Evolutionary conservation across 2,113 vertebrate species (phyloP), one percentile per base, ranked within the genome.

Genomic region (Prunella fulvescens): DNA sequence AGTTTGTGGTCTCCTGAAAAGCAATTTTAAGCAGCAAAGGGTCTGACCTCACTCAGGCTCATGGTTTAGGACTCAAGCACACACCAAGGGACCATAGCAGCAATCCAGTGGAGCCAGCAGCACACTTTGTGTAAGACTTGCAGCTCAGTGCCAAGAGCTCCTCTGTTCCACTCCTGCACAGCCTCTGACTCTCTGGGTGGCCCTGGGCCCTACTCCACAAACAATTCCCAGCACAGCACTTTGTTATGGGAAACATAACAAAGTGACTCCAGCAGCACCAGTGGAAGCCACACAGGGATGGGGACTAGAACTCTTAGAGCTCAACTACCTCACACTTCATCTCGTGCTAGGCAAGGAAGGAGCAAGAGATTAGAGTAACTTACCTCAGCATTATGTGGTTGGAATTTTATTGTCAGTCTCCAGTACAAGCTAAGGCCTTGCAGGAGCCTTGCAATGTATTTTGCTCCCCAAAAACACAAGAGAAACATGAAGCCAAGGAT

Each of bases 201-300:
- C 73, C 81, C 62, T 54, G 11, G 24, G 62, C 47, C 56, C 50
- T 45, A 4, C 47, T 37, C 79, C 45, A 26, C 42, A 39, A 69
- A 64, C 47, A 31, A 35, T 35, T 3, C 12, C 18, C 80, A 80
- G 44, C 47, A 51, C 24, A 69, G 23, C 7, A 31, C 26, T 66
- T 66, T 2, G 8, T 19, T 9, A 4, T 23, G 24, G 67, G 42
- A 37, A n/a, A n/a, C n/a, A n/a, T n/a, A n/a, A n/a, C n/a, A n/a
- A n/a, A n/a, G n/a, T 19, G 39, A 40, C 37, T 76, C 17, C 83
- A 74, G 60, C 39, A 79, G 85, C 25, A 57, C 10, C 74, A n/a
- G n/a, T 29, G 48, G 58, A 33, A 65, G 50, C 45, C 26, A 39
- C 0, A 1, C 14, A 4, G 0, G 0, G 19, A 9, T 0, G 1